Base-by-base conservation (phyloP, 2,113 vertebrate species). In the Holacanthus passer region DNA sequence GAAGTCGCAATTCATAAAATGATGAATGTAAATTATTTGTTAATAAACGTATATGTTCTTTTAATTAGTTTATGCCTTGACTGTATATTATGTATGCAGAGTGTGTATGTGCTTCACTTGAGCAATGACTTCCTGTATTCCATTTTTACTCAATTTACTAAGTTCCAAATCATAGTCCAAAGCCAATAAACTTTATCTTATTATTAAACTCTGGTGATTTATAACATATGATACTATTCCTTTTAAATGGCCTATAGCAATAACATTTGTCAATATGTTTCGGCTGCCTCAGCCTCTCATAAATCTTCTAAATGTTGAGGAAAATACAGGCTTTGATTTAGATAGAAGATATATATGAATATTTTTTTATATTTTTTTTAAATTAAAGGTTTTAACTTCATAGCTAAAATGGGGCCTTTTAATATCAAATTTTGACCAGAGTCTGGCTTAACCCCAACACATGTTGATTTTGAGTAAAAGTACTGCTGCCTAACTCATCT, bases 111-210 rank as follows among this genome's bases (percentile, higher is more conserved):
- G 17, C 19, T 68, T 12, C 17, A 19, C 16, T 4, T 70, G 69
- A 43, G 52, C 53, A 43, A 12, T 60, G 13, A 27, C n/a, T n/a
- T n/a, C n/a, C n/a, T n/a, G n/a, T n/a, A n/a, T n/a, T n/a, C n/a
- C n/a, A n/a, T n/a, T n/a, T n/a, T n/a, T n/a, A n/a, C n/a, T n/a
- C n/a, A n/a, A n/a, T n/a, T n/a, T n/a, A n/a, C n/a, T n/a, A n/a
- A n/a, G n/a, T n/a, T n/a, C n/a, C n/a, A n/a, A 60, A 60, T 47
- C 70, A 45, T 47, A 59, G 31, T 72, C 29, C 24, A 72, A 13
- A 59, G 29, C 19, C 12, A 72, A 19, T 5, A 20, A 71, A 22
- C 9, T 56, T 4, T 53, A 20, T 39, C 3, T 27, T 16, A 9
- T 45, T 19, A 11, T 45, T 53, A 53, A 29, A 31, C 17, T 43